A percentile compares a stretch with the other conserved stretches of the same genome.
These are phyloP conservation scores for Halcyon chelicuti DNA, from an alignment of 2,797 vertebrate genomes.

Conservation along the genomic window DNA sequence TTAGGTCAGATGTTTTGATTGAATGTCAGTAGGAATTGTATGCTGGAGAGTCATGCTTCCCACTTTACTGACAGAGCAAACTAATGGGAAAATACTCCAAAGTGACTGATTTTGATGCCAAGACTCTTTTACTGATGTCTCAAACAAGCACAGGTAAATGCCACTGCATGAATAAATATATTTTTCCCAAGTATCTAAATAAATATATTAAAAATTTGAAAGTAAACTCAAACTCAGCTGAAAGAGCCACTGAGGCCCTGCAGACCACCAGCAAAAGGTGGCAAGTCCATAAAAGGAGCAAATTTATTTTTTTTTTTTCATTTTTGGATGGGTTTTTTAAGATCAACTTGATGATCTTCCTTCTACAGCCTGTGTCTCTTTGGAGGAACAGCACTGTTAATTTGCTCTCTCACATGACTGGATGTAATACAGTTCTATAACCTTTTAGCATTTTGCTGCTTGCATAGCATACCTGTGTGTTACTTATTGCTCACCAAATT, in stretches of 20 bases:
- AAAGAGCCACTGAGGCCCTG: not conserved
- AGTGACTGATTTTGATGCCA: conserved; percentile 52
- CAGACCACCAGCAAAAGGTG: not conserved
- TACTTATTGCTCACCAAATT: conserved; percentile 68
- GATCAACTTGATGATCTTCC: conserved; percentile 16
- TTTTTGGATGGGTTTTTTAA: not conserved
- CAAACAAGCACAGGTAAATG: conserved; percentile 38
- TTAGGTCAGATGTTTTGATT: conserved; percentile 76
- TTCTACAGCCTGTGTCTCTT: conserved; percentile 3
- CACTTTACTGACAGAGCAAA: conserved; percentile 63
- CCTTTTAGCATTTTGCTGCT: conserved; percentile 67
- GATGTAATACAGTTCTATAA: conserved; percentile 54
- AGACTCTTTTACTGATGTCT: conserved; percentile 12
- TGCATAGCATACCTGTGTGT: conserved; percentile 59
- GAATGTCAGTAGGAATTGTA: conserved; percentile 64
- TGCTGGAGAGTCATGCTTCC: conserved; percentile 33
- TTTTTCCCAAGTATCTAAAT: conserved; percentile 10
- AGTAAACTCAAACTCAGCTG: not conserved
- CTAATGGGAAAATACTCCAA: conserved; percentile 72
- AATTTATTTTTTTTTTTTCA: not conserved
- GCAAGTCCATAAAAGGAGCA: not conserved
- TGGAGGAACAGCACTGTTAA: conserved; percentile 52
- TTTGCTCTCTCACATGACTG: conserved; percentile 68
- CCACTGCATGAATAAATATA: conserved; percentile 9
- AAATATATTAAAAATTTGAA: not conserved